These are phyloP conservation scores for Diaprepes abbreviatus DNA, from an alignment of 2,888 invertebrate genomes.

Conservation along the genomic window DNA sequence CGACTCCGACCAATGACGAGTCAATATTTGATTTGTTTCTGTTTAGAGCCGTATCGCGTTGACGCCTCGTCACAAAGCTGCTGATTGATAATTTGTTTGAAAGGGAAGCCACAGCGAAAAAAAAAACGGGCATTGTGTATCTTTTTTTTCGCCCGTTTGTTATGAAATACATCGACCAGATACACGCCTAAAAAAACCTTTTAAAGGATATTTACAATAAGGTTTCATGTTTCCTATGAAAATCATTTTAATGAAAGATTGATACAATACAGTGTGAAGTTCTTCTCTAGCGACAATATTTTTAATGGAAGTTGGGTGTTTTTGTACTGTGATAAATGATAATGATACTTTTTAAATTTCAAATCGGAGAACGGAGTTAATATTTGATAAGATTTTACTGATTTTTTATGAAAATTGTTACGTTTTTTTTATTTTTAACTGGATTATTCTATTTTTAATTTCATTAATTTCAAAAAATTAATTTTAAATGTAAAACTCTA, in stretches of 20 bases:
- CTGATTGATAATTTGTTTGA: conserved; percentile 42
- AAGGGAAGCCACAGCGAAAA: conserved; percentile 29
- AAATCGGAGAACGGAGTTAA: neutral
- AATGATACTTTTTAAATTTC: neutral
- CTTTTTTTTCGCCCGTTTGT: conserved; percentile 13
- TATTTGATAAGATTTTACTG: too few relatives aligned
- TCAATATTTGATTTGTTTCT: conserved; percentile 40
- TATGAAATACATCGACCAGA: conserved; percentile 18
- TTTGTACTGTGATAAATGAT: neutral
- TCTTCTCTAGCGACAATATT: neutral
- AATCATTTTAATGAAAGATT: conserved; percentile 31
- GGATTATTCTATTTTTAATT: too few relatives aligned
- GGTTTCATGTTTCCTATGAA: conserved; percentile 35
- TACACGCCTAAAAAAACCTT: conserved; percentile 36
- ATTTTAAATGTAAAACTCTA: too few relatives aligned
- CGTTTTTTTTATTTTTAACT: too few relatives aligned
- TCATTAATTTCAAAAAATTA: too few relatives aligned
- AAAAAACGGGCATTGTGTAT: conserved; percentile 4
- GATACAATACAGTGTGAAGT: neutral
- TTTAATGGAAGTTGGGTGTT: conserved; percentile 2
- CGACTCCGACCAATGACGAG: conserved; percentile 23
- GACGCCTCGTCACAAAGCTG: conserved; percentile 4
- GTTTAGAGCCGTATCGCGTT: conserved; percentile 16
- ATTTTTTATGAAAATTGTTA: too few relatives aligned
- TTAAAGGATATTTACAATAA: conserved; percentile 38